Base-by-base conservation (phyloP, 2,797 vertebrate genomes). In the Podarcis siculus region DNA sequence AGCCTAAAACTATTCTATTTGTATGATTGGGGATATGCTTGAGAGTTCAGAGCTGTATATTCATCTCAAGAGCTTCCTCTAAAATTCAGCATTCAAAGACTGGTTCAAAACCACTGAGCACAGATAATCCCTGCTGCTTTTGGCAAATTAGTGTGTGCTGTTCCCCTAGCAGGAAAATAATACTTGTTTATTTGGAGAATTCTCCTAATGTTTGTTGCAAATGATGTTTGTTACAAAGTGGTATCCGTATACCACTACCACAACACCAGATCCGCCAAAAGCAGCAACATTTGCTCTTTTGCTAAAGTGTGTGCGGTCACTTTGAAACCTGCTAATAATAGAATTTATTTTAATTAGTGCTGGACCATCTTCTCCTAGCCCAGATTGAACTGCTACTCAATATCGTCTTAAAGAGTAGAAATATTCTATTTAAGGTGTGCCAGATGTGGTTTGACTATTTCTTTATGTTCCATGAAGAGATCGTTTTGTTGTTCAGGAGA, bases 291-390 rank as follows among this genome's bases (percentile, higher is more conserved):
- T 78, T 66, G 10, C 5, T 23, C 77, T 39, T 82, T 42, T 90
- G 17, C 8, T 83, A 30, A 83, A 27, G 58, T 82, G 3, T 13
- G 15, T 66, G 84, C 67, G 39, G 67, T 83, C 71, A 87, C 42
- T 19, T 84, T 37, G 64, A 72, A 19, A 85, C 23, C 4, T 89
- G 13, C 64, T 87, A 27, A n/a, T 79, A 87, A 82, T 0, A 9
- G 25, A 67, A 61, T 88, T 83, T 89, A 39, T 87, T 89, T 87
- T 55, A 77, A 79, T 72, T 83, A 45, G 83, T 1, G 3, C 71
- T 87, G 66, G 49, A 58, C 7, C 19, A 61, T 83, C 1, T n/a
- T 32, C 42, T 2, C 37, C 21, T 13, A 15, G 2, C 23, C 77
- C 32, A 58, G 30, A 35, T 0, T 66, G 77, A 88, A 19, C 4